A percentile compares a stretch with the other conserved stretches of the same genome.
phyloP scores from a whole-genome alignment of 2,113 vertebrate genomes.

The Mustela nigripes region DNA sequence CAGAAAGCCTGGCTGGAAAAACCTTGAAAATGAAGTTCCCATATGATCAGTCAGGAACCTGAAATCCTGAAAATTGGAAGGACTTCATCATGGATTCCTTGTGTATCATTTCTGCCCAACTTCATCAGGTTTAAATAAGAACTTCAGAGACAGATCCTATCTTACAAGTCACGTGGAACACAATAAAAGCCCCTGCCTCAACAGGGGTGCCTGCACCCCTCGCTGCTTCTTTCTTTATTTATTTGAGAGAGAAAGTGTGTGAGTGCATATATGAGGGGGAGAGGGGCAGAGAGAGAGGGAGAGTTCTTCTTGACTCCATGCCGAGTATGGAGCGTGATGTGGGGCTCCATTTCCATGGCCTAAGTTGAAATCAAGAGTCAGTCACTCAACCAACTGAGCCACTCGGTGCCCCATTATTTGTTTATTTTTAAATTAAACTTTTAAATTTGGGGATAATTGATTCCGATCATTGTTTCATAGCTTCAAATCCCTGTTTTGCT shows the following conservation, averaged over 20 bases:
- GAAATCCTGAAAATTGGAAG: background rate
- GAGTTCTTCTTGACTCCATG: background rate
- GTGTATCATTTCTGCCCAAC: background rate
- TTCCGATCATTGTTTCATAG: background rate
- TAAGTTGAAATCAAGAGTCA: background rate
- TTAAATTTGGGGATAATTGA: background rate
- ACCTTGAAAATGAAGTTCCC: background rate
- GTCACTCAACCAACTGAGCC: background rate
- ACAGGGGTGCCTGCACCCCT: fast-evolving
- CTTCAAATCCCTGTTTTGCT: background rate
- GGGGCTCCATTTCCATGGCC: background rate
- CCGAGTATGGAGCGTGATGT: background rate
- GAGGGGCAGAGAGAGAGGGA: background rate
- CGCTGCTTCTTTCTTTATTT: background rate
- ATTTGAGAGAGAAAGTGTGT: background rate
- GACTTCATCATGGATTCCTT: background rate
- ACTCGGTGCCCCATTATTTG: background rate
- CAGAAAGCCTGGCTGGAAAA: background rate
- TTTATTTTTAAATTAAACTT: background rate
- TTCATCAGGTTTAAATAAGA: background rate
- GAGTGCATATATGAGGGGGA: background rate
- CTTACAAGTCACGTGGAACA: background rate
- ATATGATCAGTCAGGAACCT: background rate
- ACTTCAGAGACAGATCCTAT: background rate
- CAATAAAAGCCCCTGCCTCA: no score